These are phyloP conservation scores for Anguilla rostrata DNA, from an alignment of 2,113 vertebrate genomes.

Conservation along the genomic window DNA sequence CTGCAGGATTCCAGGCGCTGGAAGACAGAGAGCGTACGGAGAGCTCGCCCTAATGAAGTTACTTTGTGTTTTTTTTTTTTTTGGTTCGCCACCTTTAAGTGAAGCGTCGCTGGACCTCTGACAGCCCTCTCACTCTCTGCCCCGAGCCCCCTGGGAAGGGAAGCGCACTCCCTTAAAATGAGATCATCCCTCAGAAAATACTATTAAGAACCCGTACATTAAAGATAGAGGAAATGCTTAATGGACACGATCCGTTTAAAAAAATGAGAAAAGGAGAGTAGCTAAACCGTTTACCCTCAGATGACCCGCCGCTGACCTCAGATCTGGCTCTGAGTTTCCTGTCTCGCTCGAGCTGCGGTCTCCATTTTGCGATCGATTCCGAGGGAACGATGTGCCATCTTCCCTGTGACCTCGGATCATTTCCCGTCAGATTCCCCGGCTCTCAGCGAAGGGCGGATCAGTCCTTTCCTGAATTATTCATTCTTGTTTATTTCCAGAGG, in stretches of 20 bases:
- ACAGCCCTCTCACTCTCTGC: not conserved
- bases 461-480: slow-evolving; percentile 13
- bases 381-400: not conserved
- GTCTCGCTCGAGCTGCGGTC: not conserved
- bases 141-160: not conserved
- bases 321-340: not conserved
- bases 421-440: not conserved
- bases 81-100: not conserved
- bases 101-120: not conserved
- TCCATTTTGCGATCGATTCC: not conserved
- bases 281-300: not conserved
- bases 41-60: too few relatives aligned
- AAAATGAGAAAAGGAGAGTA: not conserved
- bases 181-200: not conserved
- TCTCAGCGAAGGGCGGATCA: not conserved
- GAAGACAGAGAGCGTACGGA: too few relatives aligned
- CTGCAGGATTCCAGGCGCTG: too few relatives aligned
- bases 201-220: not conserved
- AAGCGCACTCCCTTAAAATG: not conserved
- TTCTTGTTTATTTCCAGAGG: slow-evolving; percentile 15
- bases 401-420: not conserved
- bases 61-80: not conserved
- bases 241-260: too few relatives aligned
- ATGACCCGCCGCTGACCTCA: not conserved
- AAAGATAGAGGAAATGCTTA: not conserved